Evolutionary conservation across 2,888 invertebrate genomes (phyloP), one percentile per base, ranked within the genome.

Genomic region (Hirtodrosophila alboralis): DNA sequence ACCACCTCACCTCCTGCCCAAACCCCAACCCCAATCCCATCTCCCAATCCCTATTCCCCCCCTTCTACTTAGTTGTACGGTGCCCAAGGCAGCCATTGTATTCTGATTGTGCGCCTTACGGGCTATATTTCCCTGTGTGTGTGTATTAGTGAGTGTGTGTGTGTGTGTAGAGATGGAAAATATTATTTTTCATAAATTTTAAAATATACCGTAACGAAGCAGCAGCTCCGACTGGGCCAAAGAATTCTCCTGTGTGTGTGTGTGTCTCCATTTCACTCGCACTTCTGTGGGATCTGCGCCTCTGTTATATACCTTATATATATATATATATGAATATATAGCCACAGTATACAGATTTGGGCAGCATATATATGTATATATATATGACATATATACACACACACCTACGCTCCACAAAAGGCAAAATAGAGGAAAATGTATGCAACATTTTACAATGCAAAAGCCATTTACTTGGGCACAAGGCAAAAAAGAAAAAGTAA

Each of bases 181-280:
- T 88, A 88, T 84, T 87, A 88, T 86, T 87, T 86, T 88, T 87
- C 87, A 87, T 87, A 87, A 87, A 88, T 87, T 88, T 88, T 85
- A 88, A 88, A 87, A 87, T 79, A 85, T 87, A 85, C 72, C 72
- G 53, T 52, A n/a, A 56, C 21, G 49, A 47, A 53, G 62, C 27
- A 51, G 52, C 41, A 33, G 44, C 9, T n/a, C 26, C 52, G 10
- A 36, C 53, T 53, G 52, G 31, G 34, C 56, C 60, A 41, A 43
- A 45, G 26, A 45, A 44, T 40, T 28, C 23, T 33, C 23, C 30
- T 18, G 21, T 10, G n/a, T 30, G n/a, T 45, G 12, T 37, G n/a
- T n/a, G n/a, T n/a, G n/a, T n/a, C n/a, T 18, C 38, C 65, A 40
- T 71, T 54, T 70, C 67, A 9, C 60, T 78, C 36, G 45, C 62